Base-by-base conservation (phyloP, 2,797 vertebrate genomes). In the Diplodus sargus region DNA sequence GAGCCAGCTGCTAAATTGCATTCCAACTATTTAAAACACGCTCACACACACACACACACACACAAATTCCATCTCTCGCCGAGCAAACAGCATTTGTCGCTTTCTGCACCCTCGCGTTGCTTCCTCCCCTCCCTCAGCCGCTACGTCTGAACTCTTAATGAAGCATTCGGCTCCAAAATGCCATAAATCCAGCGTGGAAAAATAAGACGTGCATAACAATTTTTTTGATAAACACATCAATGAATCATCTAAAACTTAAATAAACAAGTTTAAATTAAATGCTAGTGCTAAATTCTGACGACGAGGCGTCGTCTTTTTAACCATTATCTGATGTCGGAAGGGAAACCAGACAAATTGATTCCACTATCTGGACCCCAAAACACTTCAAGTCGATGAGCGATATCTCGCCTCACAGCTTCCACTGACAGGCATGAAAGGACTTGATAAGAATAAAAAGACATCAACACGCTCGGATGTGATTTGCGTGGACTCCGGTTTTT, bases 1-100 rank as follows among this genome's bases (percentile, higher is more conserved):
- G 75, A 86, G 76, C 76, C 88, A 90, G 88, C 87, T 87, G 89
- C 79, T 88, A 82, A 90, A 90, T 79, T 85, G 77, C 78, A 80
- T 80, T 54, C 81, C 85, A 89, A 85, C 74, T 74, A 78, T 87
- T 81, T 78, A 71, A 70, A 72, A 67, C 73, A 70, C 56, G 18
- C 78, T 12, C 62, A 51, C 56, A 51, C 74, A 72, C 70, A 76
- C 68, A 67, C 79, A 75, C 72, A 63, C 60, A 63, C 68, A 74
- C 78, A 83, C 74, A 74, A 12, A 84, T 78, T 79, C 85, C 79
- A 78, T 90, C 83, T 71, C 69, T 87, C 79, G 47, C 72, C 59
- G n/a, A 20, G 75, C 80, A 83, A 81, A 84, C 59, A 79, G 81
- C 78, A 84, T 89, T 87, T 82, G 82, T 72, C 42, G 25, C 57